Percentiles rank a stretch among this genome's conserved stretches.
phyloP scores from a whole-genome alignment of 2,113 vertebrate genomes.

The Boulengeromyrus knoepffleri region DNA sequence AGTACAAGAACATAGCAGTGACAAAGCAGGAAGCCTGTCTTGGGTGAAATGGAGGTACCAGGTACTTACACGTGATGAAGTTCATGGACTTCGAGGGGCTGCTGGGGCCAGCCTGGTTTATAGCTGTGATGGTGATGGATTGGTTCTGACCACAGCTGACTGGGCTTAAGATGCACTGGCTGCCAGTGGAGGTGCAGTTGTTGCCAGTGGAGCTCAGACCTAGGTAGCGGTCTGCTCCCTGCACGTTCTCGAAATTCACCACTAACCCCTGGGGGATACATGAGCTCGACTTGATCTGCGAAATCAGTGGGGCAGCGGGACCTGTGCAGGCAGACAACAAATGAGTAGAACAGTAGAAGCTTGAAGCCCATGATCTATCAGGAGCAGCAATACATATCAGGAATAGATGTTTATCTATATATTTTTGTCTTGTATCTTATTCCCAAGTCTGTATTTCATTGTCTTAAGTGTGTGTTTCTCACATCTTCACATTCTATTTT shows the following conservation, averaged over 20 bases:
- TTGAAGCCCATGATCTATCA: not conserved
- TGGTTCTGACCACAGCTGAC: conserved; percentile 69
- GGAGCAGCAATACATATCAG: not conserved
- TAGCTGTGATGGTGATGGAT: conserved; percentile 59
- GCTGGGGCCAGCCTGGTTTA: conserved; percentile 70
- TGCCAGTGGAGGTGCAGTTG: conserved; percentile 58
- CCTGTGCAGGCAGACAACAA: conserved; percentile 38
- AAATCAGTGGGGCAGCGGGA: conserved; percentile 37
- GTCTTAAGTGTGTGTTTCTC: not conserved
- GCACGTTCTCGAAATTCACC: conserved; percentile 60
- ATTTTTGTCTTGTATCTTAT: not conserved
- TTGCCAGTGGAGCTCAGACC: conserved; percentile 48
- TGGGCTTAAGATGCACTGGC: conserved; percentile 57
- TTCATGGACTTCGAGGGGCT: conserved; percentile 48
- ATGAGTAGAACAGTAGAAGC: not conserved
- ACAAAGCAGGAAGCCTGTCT: not conserved
- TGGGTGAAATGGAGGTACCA: not conserved
- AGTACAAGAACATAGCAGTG: no score
- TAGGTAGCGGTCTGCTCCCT: conserved; percentile 58
- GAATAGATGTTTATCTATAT: not conserved
- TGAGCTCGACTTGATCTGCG: conserved; percentile 34
- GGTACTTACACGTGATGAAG: conserved; percentile 67
- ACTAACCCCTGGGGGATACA: conserved; percentile 40
- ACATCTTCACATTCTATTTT: not conserved
- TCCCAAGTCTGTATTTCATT: not conserved